Conservation (phyloP, 2,888 invertebrate species). For the Sinotaia quadrata region DNA sequence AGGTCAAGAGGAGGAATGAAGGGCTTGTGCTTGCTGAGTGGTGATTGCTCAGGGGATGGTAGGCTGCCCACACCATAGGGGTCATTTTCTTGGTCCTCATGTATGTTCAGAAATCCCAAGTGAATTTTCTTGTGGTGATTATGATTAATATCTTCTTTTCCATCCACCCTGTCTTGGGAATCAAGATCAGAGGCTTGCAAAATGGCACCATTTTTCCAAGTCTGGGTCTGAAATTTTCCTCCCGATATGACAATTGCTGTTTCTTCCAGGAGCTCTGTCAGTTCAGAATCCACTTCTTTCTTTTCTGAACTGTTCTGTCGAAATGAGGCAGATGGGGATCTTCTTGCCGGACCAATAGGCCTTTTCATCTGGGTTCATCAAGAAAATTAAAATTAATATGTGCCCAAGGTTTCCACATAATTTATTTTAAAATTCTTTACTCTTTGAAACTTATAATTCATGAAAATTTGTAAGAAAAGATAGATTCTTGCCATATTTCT, state of each 20-base stretch:
- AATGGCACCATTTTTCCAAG: background rate
- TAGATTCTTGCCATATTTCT: too few species aligned
- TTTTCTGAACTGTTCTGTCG: conserved; percentile 34
- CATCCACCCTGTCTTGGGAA: conserved; percentile 12
- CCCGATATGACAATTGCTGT: conserved; percentile 26
- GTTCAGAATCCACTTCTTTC: conserved; percentile 20
- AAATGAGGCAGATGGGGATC: conserved; percentile 57
- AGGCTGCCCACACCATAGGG: background rate
- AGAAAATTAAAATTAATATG: background rate
- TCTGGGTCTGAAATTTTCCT: conserved; percentile 18
- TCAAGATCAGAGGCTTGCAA: conserved; percentile 24
- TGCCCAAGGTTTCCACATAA: too few species aligned
- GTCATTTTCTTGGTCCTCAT: conserved; percentile 69
- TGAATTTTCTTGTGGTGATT: conserved; percentile 47
- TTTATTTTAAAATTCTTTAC: too few species aligned
- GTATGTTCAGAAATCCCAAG: conserved; percentile 50
- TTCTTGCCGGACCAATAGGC: conserved; percentile 59
- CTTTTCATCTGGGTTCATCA: conserved; percentile 55
- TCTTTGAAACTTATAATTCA: too few species aligned
- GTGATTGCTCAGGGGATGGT: conserved; percentile 74
- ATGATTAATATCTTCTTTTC: conserved; percentile 39
- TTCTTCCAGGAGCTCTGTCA: conserved; percentile 29
- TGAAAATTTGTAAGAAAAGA: too few species aligned
- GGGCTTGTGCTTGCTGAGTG: conserved; percentile 59
- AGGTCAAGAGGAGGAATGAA: conserved; percentile 75